Evolutionary conservation across 2,797 vertebrate species (phyloP).

Genomic region (Sebastes minor): DNA sequence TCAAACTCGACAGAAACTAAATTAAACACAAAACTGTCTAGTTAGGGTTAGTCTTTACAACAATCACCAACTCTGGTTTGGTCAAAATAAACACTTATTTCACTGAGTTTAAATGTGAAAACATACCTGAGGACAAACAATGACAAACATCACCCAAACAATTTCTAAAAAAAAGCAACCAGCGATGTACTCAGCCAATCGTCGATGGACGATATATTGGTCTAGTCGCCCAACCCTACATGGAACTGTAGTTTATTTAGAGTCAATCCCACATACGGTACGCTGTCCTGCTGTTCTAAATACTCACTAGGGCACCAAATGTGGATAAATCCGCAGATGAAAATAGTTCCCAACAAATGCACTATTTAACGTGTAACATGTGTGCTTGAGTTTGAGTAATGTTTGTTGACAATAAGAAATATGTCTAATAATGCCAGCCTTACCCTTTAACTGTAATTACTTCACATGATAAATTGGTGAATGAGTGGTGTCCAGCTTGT

Average conservation of each 20-base stretch:
- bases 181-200: too few species aligned
- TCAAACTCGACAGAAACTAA: too few species aligned
- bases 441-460: background rate
- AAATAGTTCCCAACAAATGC: background rate
- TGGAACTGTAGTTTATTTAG: background rate
- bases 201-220: too few species aligned
- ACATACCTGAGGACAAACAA: too few species aligned
- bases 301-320: background rate
- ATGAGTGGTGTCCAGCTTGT: background rate
- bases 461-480: background rate
- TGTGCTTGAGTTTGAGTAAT: background rate
- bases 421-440: background rate
- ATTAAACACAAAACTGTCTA: too few species aligned
- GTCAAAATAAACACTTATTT: too few species aligned
- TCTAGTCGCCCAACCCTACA: background rate
- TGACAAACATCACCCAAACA: too few species aligned
- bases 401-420: background rate
- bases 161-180: too few species aligned
- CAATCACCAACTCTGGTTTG: too few species aligned
- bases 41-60: too few species aligned
- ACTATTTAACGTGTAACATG: background rate
- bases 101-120: too few species aligned
- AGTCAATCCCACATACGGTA: background rate
- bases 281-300: background rate
- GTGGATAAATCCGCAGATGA: background rate